Evolutionary conservation across 2,888 invertebrate species (phyloP).

Genomic region (Labia minor): DNA sequence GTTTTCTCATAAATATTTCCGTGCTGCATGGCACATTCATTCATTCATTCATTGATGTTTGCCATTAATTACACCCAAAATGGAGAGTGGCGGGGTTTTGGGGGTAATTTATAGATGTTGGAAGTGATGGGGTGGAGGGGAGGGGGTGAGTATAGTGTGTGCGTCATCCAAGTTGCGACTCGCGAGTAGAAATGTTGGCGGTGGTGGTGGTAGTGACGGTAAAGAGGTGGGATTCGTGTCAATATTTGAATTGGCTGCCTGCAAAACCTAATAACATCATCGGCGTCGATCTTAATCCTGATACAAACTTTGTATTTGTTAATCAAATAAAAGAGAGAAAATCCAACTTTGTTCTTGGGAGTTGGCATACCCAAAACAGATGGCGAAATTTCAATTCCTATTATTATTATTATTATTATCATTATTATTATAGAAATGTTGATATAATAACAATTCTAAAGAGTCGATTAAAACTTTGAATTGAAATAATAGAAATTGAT

Average conservation of each 20-base stretch:
- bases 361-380: no score
- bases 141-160: not conserved
- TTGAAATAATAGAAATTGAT: no score
- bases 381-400: no score
- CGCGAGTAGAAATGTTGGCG: no score
- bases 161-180: not conserved
- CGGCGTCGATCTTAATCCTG: conserved; percentile 8
- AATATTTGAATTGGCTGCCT: conserved; percentile 2
- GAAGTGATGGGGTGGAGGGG: not conserved
- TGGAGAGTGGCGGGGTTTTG: not conserved
- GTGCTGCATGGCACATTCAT: not conserved
- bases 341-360: not conserved
- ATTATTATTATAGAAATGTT: no score
- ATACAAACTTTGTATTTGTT: conserved; percentile 13
- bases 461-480: no score
- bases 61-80: not conserved
- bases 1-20: not conserved
- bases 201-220: no score
- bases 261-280: conserved; percentile 13
- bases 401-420: no score
- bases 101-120: conserved; percentile 1
- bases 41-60: conserved; percentile 13
- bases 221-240: not conserved
- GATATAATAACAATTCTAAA: no score
- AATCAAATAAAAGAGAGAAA: conserved; percentile 3